phyloP scores from a whole-genome alignment of 1,140 invertebrate species.

The Saccostrea echinata region DNA sequence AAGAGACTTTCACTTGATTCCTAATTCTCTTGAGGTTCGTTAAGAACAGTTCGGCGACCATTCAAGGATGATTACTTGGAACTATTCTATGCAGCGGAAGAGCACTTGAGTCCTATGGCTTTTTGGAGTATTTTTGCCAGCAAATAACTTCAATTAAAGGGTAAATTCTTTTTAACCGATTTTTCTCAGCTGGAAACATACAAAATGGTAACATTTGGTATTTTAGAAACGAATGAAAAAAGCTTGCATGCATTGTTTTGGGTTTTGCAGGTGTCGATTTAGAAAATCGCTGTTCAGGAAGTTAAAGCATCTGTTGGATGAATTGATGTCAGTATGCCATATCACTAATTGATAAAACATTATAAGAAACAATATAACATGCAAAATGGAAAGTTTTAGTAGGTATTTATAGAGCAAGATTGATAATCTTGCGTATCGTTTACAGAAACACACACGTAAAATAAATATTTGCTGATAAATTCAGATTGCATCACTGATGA shows the following conservation, averaged over 20 bases:
- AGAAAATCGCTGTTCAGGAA: not conserved
- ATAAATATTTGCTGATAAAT: not conserved
- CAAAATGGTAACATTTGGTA: not conserved
- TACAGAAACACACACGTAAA: not conserved
- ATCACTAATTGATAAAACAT: not conserved
- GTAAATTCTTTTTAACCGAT: not conserved
- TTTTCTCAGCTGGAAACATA: not conserved
- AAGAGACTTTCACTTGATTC: not conserved
- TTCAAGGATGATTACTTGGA: not conserved
- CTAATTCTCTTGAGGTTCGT: not conserved
- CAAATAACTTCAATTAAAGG: not conserved
- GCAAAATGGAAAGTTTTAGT: not conserved
- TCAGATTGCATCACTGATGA: not conserved
- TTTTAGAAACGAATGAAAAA: not conserved
- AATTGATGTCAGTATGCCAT: conserved; percentile 7
- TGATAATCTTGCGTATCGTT: not conserved
- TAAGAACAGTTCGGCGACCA: conserved; percentile 17
- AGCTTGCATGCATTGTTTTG: not conserved
- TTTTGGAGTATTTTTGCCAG: not conserved
- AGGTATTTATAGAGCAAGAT: not conserved
- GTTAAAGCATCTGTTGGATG: not conserved
- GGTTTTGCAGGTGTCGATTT: not conserved
- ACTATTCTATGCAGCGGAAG: not conserved
- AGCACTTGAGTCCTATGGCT: not conserved
- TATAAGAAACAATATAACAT: not conserved